Evolutionary conservation across 92 coral and sea anemone species (phyloP), one percentile per base, ranked within the genome.

Genomic region (Blastomussa wellsi): DNA sequence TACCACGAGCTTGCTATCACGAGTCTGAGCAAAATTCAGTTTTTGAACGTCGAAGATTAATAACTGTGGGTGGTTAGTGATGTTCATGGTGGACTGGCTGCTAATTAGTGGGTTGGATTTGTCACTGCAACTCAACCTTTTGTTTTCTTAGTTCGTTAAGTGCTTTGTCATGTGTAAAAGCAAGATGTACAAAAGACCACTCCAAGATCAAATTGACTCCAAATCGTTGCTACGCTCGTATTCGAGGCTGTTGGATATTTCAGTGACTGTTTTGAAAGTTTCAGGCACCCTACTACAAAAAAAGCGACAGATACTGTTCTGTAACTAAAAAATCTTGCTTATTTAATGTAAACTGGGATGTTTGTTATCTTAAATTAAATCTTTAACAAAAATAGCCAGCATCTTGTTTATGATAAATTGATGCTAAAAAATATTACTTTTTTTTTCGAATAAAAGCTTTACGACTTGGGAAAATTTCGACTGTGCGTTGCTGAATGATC

Each of bases 41-140:
- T 71, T 36, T 32, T 36, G 64, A 36, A 31, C 11, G 41, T 35
- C 48, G 42, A n/a, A 60, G 74, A 82, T 82, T 71, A 29, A 79
- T 42, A 55, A 29, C 57, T 31, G 79, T 74, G 79, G 53, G 79
- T 74, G 79, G 80, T 32, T 79, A 39, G 79, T 57, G 74, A 74
- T 74, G 53, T n/a, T n/a, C 53, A 71, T 82, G 84, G 8, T 39
- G 86, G 69, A 82, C 71, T 84, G 84, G 35, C 67, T 72, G 83
- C 85, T 94, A 94, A 94, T 94, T 92, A 87, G 90, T 71, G 94
- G 95, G 94, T 38, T 64, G 94, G 84, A 81, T 81, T 76, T 72
- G 20, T 89, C 68, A 83, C 75, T 77, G 87, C 90, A 90, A 82
- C 79, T 68, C 53, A 53, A 74, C 65, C 79, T 86, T 87, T 94